Base-by-base conservation (phyloP, 2,113 vertebrate genomes). In the Dipodomys merriami region DNA sequence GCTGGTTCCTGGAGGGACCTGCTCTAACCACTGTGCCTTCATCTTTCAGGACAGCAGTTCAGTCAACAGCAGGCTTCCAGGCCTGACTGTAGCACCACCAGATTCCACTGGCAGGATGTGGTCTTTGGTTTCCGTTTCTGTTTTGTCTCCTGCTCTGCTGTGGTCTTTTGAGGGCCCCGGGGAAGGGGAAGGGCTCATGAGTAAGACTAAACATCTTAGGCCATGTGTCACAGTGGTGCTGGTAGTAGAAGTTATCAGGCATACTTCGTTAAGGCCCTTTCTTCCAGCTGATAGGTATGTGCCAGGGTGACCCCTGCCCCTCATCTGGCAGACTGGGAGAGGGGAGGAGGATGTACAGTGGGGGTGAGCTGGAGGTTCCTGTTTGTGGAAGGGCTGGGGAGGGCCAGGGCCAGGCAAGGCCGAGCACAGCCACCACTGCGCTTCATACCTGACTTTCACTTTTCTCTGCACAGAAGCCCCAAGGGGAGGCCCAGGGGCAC, bases 61-160 rank as follows among this genome's bases (percentile, higher is more conserved):
- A 53, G 79, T 62, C 65, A 16, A 71, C 90, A 13, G 7, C 1
- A 0, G 22, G 73, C 91, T 86, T 30, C 27, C 90, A 33, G 0
- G 0, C 90, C 69, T 72, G 46, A 68, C 71, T 39, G 80, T 78
- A 71, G 94, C 22, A 62, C 88, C 35, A 0, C 64, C 90, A 72
- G 88, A 71, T 91, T 86, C 69, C 39, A 23, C 86, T 83, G 78
- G 35, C 97, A 96, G 95, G 96, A 97, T 97, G 95, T 95, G 68
- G 27, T 67, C 91, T 93, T 93, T 39, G 4, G 12, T 94, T 96
- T 53, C 76, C 18, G 4, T 93, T 94, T 95, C 76, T 92, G 81
- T 96, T 84, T 96, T 83, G 90, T 77, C 87, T 74, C 87, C 72
- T 73, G 86, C 91, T 46, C 33, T 19, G 20, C 64, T 39, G 57